These are phyloP conservation scores for Deilephila elpenor DNA, from an alignment of 2,888 invertebrate genomes.

Conservation along the genomic window DNA sequence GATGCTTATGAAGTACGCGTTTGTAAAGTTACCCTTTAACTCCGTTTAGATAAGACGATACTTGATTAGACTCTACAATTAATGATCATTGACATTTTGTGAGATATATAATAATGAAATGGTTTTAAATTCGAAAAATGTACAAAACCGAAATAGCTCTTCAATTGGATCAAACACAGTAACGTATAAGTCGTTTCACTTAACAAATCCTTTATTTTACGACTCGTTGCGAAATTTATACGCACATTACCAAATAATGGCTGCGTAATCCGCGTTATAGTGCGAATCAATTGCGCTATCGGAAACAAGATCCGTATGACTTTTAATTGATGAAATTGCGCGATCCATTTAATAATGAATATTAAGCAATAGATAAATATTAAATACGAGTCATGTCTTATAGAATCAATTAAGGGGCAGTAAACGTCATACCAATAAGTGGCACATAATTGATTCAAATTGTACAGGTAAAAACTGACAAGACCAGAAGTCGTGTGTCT, in stretches of 20 bases:
- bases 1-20: neutral
- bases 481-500: slow-evolving; percentile 16
- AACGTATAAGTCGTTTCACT: neutral
- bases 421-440: slow-evolving; percentile 18
- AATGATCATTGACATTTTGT: neutral
- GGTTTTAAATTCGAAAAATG: too few relatives aligned
- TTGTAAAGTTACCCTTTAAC: neutral
- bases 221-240: neutral
- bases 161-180: neutral
- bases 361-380: slow-evolving; percentile 32
- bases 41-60: too few relatives aligned
- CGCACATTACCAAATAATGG: neutral
- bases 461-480: slow-evolving; percentile 34
- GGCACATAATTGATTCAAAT: slow-evolving; percentile 29
- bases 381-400: slow-evolving; percentile 32
- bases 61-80: neutral
- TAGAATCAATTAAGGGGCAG: slow-evolving; percentile 33
- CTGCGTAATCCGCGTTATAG: slow-evolving; percentile 4
- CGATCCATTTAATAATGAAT: slow-evolving; percentile 12
- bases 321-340: neutral
- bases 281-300: neutral
- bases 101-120: too few relatives aligned
- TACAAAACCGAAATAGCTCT: too few relatives aligned
- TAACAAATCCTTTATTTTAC: neutral
- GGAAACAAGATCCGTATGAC: neutral